phyloP scores from a whole-genome alignment of 2,797 vertebrate species.

The Pseudocheirus occidentalis region DNA sequence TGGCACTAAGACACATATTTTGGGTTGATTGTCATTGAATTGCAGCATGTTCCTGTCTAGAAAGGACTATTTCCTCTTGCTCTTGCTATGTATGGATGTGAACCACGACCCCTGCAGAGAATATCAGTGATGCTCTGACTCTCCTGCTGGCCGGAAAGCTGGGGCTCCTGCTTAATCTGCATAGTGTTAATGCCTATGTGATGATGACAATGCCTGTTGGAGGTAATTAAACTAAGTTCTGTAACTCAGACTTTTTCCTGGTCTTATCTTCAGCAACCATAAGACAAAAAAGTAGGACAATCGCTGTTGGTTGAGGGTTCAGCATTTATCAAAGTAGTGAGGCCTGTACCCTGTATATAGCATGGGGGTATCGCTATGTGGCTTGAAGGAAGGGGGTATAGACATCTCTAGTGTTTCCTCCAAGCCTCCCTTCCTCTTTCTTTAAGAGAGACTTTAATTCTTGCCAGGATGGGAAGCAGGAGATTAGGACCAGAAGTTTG shows the following conservation, averaged over 20 bases:
- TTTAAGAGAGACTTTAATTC: not conserved
- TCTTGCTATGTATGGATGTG: not conserved
- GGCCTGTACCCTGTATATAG: not conserved
- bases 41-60: not conserved
- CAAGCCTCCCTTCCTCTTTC: no score
- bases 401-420: not conserved
- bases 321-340: not conserved
- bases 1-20: not conserved
- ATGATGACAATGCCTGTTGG: not conserved
- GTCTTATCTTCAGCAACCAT: not conserved
- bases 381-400: not conserved
- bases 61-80: not conserved
- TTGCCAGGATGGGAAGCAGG: not conserved
- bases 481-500: not conserved
- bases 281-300: not conserved
- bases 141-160: not conserved
- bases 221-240: not conserved
- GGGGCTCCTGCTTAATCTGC: not conserved
- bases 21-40: not conserved
- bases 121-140: not conserved
- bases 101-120: not conserved
- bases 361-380: not conserved
- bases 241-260: not conserved
- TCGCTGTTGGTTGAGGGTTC: not conserved
- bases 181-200: not conserved